phyloP scores from a whole-genome alignment of 1,140 invertebrate species.

The Lasaia peninsularis region DNA sequence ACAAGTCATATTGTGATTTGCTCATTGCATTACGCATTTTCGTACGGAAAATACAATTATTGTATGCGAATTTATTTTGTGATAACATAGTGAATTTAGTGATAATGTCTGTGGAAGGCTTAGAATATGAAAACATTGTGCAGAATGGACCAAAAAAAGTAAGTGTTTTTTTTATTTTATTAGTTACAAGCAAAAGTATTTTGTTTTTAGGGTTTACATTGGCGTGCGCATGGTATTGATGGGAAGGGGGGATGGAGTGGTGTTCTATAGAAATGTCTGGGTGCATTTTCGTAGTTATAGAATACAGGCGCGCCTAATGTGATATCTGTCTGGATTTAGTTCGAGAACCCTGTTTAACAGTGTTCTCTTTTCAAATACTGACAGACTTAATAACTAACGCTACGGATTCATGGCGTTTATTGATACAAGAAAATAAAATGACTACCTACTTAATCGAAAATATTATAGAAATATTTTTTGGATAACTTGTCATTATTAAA shows the following conservation, averaged over 20 bases:
- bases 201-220: constrained; percentile 1
- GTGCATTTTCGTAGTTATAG: constrained; percentile 54
- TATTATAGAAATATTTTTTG: too few species aligned
- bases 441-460: too few species aligned
- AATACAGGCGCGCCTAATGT: constrained; percentile 48
- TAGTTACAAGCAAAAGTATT: constrained; percentile 10
- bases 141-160: constrained; percentile 79
- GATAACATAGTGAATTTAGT: constrained; percentile 24
- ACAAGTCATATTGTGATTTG: constrained; percentile 14
- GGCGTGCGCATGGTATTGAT: constrained; percentile 31
- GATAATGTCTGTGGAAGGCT: constrained; percentile 74
- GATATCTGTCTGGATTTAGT: constrained; percentile 36
- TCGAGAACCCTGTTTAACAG: not conserved
- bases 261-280: constrained; percentile 65
- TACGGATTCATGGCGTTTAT: not conserved
- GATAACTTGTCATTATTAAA: too few species aligned
- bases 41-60: not conserved
- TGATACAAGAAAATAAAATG: too few species aligned
- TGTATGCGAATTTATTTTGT: constrained; percentile 40
- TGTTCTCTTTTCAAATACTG: too few species aligned
- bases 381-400: too few species aligned
- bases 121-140: constrained; percentile 77
- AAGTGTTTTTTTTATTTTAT: constrained; percentile 37
- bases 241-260: constrained; percentile 40
- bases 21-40: constrained; percentile 14